Percentiles rank a stretch among this genome's conserved stretches.
Evolutionary conservation across 2,888 invertebrate genomes (phyloP).

Genomic region (Noctua pronuba): DNA sequence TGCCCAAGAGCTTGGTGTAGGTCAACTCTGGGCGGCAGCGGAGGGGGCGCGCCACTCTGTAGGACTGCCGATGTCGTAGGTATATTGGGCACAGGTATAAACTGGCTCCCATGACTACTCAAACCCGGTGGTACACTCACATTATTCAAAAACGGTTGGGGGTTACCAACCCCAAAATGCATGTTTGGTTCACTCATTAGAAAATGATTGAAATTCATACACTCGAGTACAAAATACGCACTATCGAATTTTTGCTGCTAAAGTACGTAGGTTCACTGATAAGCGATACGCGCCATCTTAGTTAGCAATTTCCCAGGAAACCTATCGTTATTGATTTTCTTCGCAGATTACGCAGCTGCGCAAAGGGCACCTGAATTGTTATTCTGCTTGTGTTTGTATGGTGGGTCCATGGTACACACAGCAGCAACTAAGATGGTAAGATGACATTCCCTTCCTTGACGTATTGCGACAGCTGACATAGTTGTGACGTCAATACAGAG

Average conservation of each 20-base stretch:
- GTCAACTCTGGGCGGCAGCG: constrained; percentile 82
- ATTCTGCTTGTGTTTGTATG: constrained; percentile 8
- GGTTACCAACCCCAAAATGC: constrained; percentile 72
- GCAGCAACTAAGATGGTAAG: background rate
- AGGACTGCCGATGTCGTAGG: constrained; percentile 74
- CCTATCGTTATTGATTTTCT: constrained; percentile 50
- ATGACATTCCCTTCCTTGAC: constrained; percentile 28
- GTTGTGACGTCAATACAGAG: constrained; percentile 1
- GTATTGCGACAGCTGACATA: constrained; percentile 14
- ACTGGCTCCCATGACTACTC: constrained; percentile 60
- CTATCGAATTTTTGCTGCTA: constrained; percentile 49
- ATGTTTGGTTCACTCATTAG: constrained; percentile 82
- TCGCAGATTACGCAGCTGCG: constrained; percentile 53
- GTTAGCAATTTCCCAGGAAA: constrained; percentile 34
- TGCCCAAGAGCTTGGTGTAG: constrained; percentile 63
- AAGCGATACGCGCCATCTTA: constrained; percentile 66
- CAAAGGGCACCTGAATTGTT: constrained; percentile 27
- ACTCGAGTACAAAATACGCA: constrained; percentile 62
- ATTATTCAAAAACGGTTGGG: constrained; percentile 30
- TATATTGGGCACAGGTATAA: constrained; percentile 60
- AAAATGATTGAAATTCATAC: constrained; percentile 41
- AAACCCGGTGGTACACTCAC: constrained; percentile 56
- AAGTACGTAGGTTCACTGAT: constrained; percentile 67
- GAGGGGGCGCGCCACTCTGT: constrained; percentile 70
- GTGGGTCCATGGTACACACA: constrained; percentile 16